Evolutionary conservation across 2,797 vertebrate genomes (phyloP).

Genomic region (Sarcophilus harrisii): DNA sequence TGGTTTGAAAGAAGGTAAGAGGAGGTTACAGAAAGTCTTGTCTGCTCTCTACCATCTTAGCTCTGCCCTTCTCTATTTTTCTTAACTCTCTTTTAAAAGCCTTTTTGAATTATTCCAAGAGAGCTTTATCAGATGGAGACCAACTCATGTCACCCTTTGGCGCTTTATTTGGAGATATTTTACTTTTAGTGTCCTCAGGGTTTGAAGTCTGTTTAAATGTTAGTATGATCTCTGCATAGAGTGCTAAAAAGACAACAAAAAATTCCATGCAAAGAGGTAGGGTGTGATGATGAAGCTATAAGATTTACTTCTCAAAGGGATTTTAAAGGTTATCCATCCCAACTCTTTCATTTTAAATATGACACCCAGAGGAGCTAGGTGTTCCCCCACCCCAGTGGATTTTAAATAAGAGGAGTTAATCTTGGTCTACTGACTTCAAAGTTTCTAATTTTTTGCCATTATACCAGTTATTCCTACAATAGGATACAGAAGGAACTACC

Average conservation of each 20-base stretch:
- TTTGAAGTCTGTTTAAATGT: background rate
- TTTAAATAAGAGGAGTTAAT: background rate
- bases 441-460: background rate
- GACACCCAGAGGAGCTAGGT: background rate
- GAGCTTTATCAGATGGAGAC: no score
- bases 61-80: no score
- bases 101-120: no score
- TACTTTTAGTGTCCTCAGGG: no score
- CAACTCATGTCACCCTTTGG: no score
- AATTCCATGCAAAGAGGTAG: background rate
- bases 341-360: background rate
- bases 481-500: background rate
- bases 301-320: background rate
- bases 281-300: background rate
- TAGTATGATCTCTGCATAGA: background rate
- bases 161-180: no score
- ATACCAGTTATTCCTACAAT: background rate
- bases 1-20: no score
- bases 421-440: background rate
- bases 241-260: background rate
- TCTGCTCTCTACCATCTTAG: no score
- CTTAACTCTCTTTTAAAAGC: no score
- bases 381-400: background rate
- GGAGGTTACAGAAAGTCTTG: no score
- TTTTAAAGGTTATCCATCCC: background rate